phyloP scores from a whole-genome alignment of 2,113 vertebrate species.

The Vulpes ferrilata region DNA sequence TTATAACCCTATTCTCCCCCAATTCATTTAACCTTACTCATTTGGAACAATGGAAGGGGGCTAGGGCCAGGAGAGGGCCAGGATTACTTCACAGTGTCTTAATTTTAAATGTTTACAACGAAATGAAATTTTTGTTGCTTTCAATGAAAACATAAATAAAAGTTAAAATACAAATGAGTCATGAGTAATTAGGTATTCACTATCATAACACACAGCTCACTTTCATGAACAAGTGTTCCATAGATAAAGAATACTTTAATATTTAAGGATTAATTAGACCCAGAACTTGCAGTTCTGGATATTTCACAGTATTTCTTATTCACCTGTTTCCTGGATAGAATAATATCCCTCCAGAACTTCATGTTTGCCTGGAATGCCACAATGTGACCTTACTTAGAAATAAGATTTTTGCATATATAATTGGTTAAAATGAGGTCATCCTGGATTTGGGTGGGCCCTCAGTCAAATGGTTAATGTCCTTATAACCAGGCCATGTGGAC shows the following conservation, averaged over 20 bases:
- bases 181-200: slow-evolving; percentile 43
- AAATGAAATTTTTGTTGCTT: slow-evolving; percentile 52
- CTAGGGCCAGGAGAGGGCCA: not conserved
- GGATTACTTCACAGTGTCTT: not conserved
- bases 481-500: not conserved
- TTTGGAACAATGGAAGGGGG: slow-evolving; percentile 39
- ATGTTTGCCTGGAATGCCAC: not conserved
- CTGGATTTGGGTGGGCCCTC: not conserved
- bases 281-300: not conserved
- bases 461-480: not conserved
- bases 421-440: slow-evolving; percentile 1
- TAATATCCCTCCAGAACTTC: not conserved
- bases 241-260: not conserved
- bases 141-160: not conserved
- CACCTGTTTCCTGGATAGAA: not conserved
- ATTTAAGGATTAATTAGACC: slow-evolving; percentile 38
- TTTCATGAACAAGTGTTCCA: slow-evolving; percentile 33
- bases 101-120: slow-evolving; percentile 42
- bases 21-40: slow-evolving; percentile 47
- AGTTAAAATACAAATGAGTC: slow-evolving; percentile 55
- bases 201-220: not conserved
- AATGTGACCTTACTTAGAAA: slow-evolving; percentile 32
- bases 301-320: slow-evolving; percentile 7
- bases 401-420: slow-evolving; percentile 15
- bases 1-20: not conserved